These are phyloP conservation scores for Scaptodrosophila latifasciaeformis DNA, from an alignment of 2,888 invertebrate species.

Conservation along the genomic window DNA sequence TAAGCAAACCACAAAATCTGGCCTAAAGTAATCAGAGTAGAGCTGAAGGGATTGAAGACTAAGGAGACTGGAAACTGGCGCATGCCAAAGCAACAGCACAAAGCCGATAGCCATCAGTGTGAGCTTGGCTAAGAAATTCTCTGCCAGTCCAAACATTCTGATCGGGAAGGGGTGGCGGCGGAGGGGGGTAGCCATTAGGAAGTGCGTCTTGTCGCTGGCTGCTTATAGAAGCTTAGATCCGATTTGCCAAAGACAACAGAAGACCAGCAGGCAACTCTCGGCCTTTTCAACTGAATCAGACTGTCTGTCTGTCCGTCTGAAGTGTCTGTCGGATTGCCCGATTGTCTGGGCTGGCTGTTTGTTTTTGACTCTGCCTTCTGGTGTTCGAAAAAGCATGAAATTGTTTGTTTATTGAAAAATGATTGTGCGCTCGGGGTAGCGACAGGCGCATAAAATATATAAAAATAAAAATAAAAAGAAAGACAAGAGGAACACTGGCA, in stretches of 20 bases:
- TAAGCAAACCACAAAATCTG: slow-evolving; percentile 26
- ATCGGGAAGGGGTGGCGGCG: slow-evolving; percentile 9
- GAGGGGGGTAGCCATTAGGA: slow-evolving; percentile 27
- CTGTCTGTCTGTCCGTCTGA: not conserved
- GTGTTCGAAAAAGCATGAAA: slow-evolving; percentile 46
- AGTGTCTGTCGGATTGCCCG: not conserved
- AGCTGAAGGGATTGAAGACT: not conserved
- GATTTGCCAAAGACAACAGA: slow-evolving; percentile 66
- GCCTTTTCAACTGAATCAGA: slow-evolving; percentile 33
- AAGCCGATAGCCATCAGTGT: slow-evolving; percentile 49
- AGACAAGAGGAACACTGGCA: not conserved
- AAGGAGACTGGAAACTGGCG: slow-evolving; percentile 14
- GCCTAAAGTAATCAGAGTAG: slow-evolving; percentile 39
- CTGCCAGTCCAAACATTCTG: too few species aligned
- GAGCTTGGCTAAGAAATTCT: too few species aligned
- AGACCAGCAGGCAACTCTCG: too few species aligned
- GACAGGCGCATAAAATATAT: slow-evolving; percentile 6
- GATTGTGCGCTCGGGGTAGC: slow-evolving; percentile 47
- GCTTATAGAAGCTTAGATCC: slow-evolving; percentile 69
- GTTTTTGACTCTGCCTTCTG: not conserved
- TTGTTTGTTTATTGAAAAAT: slow-evolving; percentile 69
- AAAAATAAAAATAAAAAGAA: slow-evolving; percentile 6
- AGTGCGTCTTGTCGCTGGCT: slow-evolving; percentile 66
- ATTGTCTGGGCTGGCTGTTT: not conserved
- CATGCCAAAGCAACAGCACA: slow-evolving; percentile 18